Base-by-base conservation (phyloP, 2,888 invertebrate species). In the Dasypogon diadema region DNA sequence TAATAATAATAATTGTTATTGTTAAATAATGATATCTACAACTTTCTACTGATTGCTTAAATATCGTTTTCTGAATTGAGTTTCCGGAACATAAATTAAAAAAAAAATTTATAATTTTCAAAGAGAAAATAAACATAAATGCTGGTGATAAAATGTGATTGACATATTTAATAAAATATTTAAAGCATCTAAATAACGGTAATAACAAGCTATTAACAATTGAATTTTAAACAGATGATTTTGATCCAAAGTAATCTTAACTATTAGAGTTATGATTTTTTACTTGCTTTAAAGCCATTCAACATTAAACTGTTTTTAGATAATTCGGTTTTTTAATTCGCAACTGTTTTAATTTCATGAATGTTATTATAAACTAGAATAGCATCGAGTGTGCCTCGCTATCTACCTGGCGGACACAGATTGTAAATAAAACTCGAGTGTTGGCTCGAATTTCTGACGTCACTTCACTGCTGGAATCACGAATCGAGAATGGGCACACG, bases 361-460 rank as follows among this genome's bases (percentile, higher is more conserved):
- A 42, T 42, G 30, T 34, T 24, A 26, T 68, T 60, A 65, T 26
- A 46, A 65, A 65, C 24, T 46, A 65, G 73, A 72, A 76, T 54
- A 76, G 60, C 70, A 72, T 24, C 72, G 30, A 26, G 63, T 77
- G 77, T 79, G 79, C 77, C 77, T 76, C 77, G 77, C 77, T 77
- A 79, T 77, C 79, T 79, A 79, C 79, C 79, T 79, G 79, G 77
- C 77, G 77, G 73, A 79, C 79, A 77, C 77, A 79, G 72, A 77
- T 48, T 77, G 72, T 77, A 77, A 76, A 76, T 46, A 77, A 77
- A 77, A 79, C 75, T 77, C 79, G 77, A 79, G 78, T 79, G 68
- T 65, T 75, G 70, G 70, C 78, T 79, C 78, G 79, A 79, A 79
- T 77, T 77, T 79, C 76, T 46, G 77, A 65, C 73, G 77, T 79